Percentiles rank a stretch among this genome's conserved stretches.
Evolutionary conservation across 2,888 invertebrate genomes (phyloP).

Genomic region (Lissocephala sabroskyi): DNA sequence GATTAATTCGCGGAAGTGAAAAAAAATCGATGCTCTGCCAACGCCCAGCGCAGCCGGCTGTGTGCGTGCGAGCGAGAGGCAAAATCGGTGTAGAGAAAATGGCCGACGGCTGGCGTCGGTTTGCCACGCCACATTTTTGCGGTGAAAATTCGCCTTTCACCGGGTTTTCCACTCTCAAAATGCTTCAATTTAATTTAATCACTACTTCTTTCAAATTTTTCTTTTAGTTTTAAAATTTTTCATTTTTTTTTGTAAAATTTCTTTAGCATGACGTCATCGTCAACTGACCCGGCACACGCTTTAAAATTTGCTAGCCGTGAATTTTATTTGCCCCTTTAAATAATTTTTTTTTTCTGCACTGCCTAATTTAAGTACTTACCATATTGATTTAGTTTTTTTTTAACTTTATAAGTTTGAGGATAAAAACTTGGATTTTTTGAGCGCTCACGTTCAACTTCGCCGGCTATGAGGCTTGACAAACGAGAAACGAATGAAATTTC

Average conservation of each 20-base stretch:
- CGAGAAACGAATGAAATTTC: slow-evolving; percentile 74
- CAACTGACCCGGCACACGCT: slow-evolving; percentile 1
- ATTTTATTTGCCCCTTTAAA: slow-evolving; percentile 17
- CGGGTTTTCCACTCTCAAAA: background rate
- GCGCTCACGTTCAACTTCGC: slow-evolving; percentile 75
- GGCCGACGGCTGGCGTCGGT: background rate
- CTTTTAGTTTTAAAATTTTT: background rate
- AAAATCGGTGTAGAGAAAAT: background rate
- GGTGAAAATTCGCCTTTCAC: background rate
- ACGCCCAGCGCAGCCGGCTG: background rate
- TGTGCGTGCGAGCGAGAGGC: slow-evolving; percentile 13
- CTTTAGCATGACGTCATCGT: slow-evolving; percentile 45
- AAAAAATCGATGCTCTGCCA: slow-evolving; percentile 37
- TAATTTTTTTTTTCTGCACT: background rate
- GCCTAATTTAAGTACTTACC: too few species aligned
- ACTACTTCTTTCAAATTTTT: background rate
- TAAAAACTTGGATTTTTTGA: slow-evolving; percentile 34
- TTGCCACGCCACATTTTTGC: slow-evolving; percentile 9
- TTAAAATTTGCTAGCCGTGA: too few species aligned
- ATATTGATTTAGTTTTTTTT: slow-evolving; percentile 60
- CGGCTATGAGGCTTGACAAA: slow-evolving; percentile 82
- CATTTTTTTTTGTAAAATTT: background rate
- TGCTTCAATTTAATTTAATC: background rate
- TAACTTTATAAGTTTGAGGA: slow-evolving; percentile 53
- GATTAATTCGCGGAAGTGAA: slow-evolving; percentile 9